These are phyloP conservation scores for Spodoptera littoralis DNA, from an alignment of 2,888 invertebrate species.

Conservation along the genomic window DNA sequence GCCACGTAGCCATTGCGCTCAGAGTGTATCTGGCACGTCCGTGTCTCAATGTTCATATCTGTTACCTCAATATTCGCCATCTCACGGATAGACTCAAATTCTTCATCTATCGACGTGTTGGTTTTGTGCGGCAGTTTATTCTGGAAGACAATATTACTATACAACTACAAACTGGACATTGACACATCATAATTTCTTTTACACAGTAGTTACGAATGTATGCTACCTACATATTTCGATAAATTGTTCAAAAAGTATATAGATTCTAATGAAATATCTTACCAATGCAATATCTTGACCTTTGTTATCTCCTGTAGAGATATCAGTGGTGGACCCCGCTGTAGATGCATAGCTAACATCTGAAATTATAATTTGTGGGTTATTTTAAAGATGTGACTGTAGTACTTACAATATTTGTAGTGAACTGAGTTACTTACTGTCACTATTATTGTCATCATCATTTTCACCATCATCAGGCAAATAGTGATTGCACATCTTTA, in stretches of 20 bases:
- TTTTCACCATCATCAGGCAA: constrained; percentile 91
- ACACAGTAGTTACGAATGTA: no score
- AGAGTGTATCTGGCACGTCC: constrained; percentile 89
- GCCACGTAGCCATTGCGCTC: constrained; percentile 87
- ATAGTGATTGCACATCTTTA: constrained; percentile 92
- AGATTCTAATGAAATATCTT: constrained; percentile 31
- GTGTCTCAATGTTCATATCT: constrained; percentile 89
- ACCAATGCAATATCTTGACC: constrained; percentile 82
- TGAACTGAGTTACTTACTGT: constrained; percentile 71
- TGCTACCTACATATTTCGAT: no score
- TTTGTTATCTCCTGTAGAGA: constrained; percentile 73
- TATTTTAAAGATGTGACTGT: constrained; percentile 2
- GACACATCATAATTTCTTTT: no score
- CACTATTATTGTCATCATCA: constrained; percentile 86
- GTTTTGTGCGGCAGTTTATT: constrained; percentile 76
- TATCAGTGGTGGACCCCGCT: constrained; percentile 79
- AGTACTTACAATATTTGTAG: constrained; percentile 65
- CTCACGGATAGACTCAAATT: constrained; percentile 85
- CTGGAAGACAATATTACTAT: constrained; percentile 61
- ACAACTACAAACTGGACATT: no score
- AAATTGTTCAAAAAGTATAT: no score
- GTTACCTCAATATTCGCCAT: constrained; percentile 87
- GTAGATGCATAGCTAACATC: constrained; percentile 83
- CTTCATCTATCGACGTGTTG: constrained; percentile 82
- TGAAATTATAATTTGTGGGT: constrained; percentile 59